Percentiles rank a stretch among this genome's conserved stretches.
Evolutionary conservation across 2,113 vertebrate species (phyloP).

Genomic region (Monarcha castaneiventris): DNA sequence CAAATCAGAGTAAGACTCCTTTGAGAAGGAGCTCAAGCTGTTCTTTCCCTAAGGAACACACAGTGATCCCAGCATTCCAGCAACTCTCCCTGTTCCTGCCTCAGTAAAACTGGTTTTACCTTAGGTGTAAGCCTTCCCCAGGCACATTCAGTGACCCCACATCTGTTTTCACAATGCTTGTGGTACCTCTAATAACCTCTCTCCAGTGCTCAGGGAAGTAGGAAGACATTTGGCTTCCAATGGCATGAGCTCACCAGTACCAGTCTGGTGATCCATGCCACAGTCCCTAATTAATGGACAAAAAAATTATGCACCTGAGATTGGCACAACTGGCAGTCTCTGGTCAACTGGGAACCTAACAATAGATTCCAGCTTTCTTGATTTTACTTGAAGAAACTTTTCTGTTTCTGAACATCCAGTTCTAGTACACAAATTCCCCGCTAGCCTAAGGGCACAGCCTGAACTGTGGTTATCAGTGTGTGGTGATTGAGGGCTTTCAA

Average conservation of each 20-base stretch:
- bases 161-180: neutral
- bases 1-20: neutral
- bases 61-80: fast-evolving
- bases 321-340: neutral
- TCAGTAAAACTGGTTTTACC: neutral
- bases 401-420: neutral
- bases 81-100: neutral
- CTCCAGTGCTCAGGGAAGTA: neutral
- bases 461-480: neutral
- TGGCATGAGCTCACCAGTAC: fast-evolving
- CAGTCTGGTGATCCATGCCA: neutral
- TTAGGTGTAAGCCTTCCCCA: neutral
- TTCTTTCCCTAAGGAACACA: neutral
- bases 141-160: neutral
- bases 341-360: neutral
- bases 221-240: neutral
- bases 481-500: neutral
- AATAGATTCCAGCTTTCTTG: neutral
- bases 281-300: neutral
- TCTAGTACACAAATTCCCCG: neutral
- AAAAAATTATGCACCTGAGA: neutral
- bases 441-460: neutral
- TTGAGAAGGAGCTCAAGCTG: neutral
- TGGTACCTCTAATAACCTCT: neutral
- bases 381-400: neutral